Conservation (phyloP, 2,113 vertebrate genomes). For the Bos taurus region ARS-UCD2.0 NC_037343.1:52715501-52716000, state of each 20-base stretch:
- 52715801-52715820: not conserved
- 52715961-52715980: not conserved
- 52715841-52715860: accelerated
- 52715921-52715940: not conserved
- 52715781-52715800: not conserved
- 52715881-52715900: not conserved
- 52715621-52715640: accelerated
- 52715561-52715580: not conserved
- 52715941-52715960: not conserved
- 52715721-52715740: not conserved
- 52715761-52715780: not conserved
- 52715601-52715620: not conserved
- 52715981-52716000: not conserved
- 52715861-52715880: not conserved
- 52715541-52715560: not conserved
- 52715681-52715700: not conserved
- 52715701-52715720: not conserved
- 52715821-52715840: not conserved
- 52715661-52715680: not conserved
- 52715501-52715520: not conserved
- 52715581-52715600: not conserved
- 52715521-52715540: not conserved
- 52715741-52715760: not conserved
- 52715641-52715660: not conserved
- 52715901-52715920: not conserved